A percentile compares a stretch with the other conserved stretches of the same genome.
phyloP scores from a whole-genome alignment of 2,888 invertebrate genomes.

The Melinaea marsaeus region DNA sequence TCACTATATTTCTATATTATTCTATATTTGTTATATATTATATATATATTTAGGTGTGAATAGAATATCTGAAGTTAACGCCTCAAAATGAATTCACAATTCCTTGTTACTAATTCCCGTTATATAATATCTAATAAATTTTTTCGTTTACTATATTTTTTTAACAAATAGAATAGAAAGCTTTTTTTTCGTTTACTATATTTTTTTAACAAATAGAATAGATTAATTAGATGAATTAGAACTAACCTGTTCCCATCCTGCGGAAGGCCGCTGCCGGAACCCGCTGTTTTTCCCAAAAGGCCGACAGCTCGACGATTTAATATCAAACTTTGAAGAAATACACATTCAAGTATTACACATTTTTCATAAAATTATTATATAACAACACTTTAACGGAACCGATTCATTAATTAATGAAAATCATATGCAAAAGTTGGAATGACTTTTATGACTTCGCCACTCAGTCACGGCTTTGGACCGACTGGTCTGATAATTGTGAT shows the following conservation, averaged over 20 bases:
- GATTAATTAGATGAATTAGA: background rate
- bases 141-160: background rate
- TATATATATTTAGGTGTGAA: too few species aligned
- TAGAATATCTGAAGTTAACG: too few species aligned
- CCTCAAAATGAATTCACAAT: too few species aligned
- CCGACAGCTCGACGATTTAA: conserved; percentile 65
- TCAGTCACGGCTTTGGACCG: conserved; percentile 73
- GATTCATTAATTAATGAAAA: background rate
- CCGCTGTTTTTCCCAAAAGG: conserved; percentile 81
- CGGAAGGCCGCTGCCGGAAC: conserved; percentile 78
- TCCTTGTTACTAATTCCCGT: too few species aligned
- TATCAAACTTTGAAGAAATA: conserved; percentile 32
- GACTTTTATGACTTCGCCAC: conserved; percentile 71
- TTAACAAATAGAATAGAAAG: too few species aligned
- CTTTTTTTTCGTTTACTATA: background rate
- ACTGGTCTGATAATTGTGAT: conserved; percentile 78
- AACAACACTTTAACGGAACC: background rate
- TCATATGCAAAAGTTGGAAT: conserved; percentile 32
- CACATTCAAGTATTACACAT: conserved; percentile 36
- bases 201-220: background rate
- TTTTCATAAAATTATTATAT: conserved; percentile 14
- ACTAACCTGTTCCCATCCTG: conserved; percentile 86
- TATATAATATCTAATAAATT: too few species aligned
- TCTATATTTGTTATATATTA: too few species aligned
- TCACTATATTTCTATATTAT: too few species aligned